Evolutionary conservation across 2,888 invertebrate species (phyloP).

Genomic region (Blastobasis lacticolella): DNA sequence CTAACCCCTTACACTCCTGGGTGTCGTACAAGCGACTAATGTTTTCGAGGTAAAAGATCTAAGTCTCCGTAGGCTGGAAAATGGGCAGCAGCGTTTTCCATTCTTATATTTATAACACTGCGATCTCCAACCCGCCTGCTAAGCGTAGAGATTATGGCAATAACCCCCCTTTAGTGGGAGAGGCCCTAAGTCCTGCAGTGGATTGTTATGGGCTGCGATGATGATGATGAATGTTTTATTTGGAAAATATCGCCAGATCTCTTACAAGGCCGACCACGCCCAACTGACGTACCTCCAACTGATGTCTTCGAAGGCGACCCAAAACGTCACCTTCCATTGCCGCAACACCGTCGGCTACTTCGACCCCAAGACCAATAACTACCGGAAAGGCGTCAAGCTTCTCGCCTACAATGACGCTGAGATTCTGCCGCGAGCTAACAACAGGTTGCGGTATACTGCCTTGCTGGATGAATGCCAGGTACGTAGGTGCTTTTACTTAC

Average conservation of each 20-base stretch:
- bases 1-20: too few species aligned
- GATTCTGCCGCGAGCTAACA: slow-evolving; percentile 84
- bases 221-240: not conserved
- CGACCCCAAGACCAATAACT: slow-evolving; percentile 78
- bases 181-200: too few species aligned
- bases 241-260: slow-evolving; percentile 72
- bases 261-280: slow-evolving; percentile 89
- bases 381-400: slow-evolving; percentile 81
- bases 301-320: slow-evolving; percentile 82
- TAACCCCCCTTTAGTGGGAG: too few species aligned
- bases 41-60: too few species aligned
- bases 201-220: too few species aligned
- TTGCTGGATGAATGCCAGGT: slow-evolving; percentile 89
- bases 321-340: slow-evolving; percentile 91
- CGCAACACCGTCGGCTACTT: slow-evolving; percentile 86
- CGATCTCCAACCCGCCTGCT: too few species aligned
- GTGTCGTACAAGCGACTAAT: too few species aligned
- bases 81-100: not conserved
- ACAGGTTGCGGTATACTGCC: slow-evolving; percentile 82
- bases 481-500: slow-evolving; percentile 23
- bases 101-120: too few species aligned
- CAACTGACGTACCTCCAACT: slow-evolving; percentile 91
- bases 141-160: too few species aligned
- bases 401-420: slow-evolving; percentile 89
- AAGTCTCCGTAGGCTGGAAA: not conserved